Conservation (phyloP, 2,797 vertebrate genomes). For the Halcyon leucocephala region DNA sequence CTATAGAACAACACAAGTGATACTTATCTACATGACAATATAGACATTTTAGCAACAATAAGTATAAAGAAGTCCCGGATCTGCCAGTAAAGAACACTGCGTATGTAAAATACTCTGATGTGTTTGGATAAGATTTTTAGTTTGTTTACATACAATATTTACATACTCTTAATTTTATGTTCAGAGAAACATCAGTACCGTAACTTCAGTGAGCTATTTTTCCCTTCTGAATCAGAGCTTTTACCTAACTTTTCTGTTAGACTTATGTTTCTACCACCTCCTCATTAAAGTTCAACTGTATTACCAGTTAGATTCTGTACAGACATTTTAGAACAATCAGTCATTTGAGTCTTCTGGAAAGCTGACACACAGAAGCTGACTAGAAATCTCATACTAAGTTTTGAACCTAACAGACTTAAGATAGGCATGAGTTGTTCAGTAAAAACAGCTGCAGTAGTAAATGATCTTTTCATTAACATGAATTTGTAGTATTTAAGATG, state of each 20-base stretch:
- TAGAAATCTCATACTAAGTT: neutral
- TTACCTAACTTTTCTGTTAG: neutral
- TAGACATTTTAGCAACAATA: neutral
- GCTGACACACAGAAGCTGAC: neutral
- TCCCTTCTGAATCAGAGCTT: neutral
- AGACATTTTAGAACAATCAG: neutral
- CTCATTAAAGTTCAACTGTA: neutral
- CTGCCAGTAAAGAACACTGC: neutral
- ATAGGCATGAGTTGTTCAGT: neutral
- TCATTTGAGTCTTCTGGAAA: neutral
- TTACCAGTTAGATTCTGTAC: neutral
- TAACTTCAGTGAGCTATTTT: neutral
- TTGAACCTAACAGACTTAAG: neutral
- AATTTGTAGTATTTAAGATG: neutral
- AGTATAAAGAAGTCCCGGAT: neutral
- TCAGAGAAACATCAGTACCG: neutral
- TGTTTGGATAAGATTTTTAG: neutral
- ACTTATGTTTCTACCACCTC: neutral
- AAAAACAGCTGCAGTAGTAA: neutral
- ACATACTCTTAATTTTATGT: neutral
- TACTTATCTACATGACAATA: neutral
- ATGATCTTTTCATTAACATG: neutral
- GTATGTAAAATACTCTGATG: neutral
- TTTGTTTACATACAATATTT: neutral
- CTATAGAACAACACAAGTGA: neutral